Base-by-base conservation (phyloP, 1,140 invertebrate genomes). In the Choristoneura fumiferana region DNA sequence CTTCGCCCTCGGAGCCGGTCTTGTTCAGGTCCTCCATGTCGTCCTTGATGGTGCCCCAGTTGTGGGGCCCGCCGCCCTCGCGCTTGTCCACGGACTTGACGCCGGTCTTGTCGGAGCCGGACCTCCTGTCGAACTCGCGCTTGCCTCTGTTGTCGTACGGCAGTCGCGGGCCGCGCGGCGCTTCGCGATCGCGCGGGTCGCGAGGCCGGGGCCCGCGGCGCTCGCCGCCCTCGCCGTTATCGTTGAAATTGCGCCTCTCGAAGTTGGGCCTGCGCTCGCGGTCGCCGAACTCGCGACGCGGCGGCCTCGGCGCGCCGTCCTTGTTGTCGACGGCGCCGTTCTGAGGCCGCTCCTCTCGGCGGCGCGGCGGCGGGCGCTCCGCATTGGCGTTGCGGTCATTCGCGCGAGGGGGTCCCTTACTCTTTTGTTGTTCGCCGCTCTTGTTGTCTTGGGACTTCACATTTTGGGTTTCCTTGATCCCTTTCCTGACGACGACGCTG, bases 21-120 rank as follows among this genome's bases (percentile, higher is more conserved):
- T 91, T 92, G 81, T 92, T 91, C 66, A 91, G 78, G 65, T 92
- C 91, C 89, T 96, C 95, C 68, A 97, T 93, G 71, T 98, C 96
- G 90, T 98, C 96, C 83, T 96, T 96, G 69, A 97, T 93, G 49
- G 94, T 96, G 71, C 97, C 97, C 97, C 98, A 98, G 86, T 98
- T 99, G 88, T 97, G 96, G 71, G 96, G 94, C 57, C 97, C 98
- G 90, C 93, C 94, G 78, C 97, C 98, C 78, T 98, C 97, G 67
- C 95, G 94, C 90, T 99, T 98, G 78, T 98, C 97, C 67, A 97
- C 92, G 60, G 96, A 92, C 90, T 98, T 98, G 55, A 98, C 94
- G 78, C 97, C 96, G 87, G 96, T 98, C 91, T 96, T 97, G 80
- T 98, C 97, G 56, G 96, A 97, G 66, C 97, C 97, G 76, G 96